Conservation (phyloP, 2,797 vertebrate species). For the Poecilia gillii region DNA sequence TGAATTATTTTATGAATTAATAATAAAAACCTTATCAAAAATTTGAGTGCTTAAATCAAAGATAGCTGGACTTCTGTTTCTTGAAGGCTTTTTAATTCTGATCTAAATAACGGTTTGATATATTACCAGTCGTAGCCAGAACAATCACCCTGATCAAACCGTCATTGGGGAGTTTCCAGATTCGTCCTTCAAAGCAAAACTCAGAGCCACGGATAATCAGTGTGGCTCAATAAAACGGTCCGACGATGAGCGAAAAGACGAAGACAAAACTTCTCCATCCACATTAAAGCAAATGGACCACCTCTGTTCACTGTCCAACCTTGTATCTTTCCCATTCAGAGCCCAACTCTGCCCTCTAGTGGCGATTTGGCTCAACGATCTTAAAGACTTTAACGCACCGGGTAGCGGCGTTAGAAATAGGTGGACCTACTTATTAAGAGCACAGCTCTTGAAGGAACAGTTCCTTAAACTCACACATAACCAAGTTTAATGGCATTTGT, state of each 20-base stretch:
- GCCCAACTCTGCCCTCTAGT: background rate
- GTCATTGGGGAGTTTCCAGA: background rate
- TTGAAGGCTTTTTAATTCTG: background rate
- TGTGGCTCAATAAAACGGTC: background rate
- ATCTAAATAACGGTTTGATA: background rate
- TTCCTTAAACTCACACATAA: too few relatives aligned
- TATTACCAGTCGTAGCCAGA: too few relatives aligned
- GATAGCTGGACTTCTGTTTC: background rate
- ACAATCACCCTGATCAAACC: background rate
- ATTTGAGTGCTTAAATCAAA: background rate
- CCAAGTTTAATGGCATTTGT: too few relatives aligned
- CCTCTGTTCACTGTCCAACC: background rate
- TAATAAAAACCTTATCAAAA: background rate
- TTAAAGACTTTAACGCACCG: too few relatives aligned
- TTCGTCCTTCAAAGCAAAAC: background rate
- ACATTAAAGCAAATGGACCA: background rate
- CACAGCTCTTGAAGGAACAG: too few relatives aligned
- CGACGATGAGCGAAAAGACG: background rate
- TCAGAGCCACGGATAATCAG: background rate
- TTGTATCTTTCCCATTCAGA: background rate
- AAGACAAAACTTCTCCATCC: background rate
- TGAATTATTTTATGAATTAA: background rate
- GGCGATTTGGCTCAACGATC: too few relatives aligned
- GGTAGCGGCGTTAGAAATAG: too few relatives aligned
- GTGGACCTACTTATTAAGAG: too few relatives aligned